Conservation (phyloP, 2,888 invertebrate genomes). For the Amblyjoppa proteus region DNA sequence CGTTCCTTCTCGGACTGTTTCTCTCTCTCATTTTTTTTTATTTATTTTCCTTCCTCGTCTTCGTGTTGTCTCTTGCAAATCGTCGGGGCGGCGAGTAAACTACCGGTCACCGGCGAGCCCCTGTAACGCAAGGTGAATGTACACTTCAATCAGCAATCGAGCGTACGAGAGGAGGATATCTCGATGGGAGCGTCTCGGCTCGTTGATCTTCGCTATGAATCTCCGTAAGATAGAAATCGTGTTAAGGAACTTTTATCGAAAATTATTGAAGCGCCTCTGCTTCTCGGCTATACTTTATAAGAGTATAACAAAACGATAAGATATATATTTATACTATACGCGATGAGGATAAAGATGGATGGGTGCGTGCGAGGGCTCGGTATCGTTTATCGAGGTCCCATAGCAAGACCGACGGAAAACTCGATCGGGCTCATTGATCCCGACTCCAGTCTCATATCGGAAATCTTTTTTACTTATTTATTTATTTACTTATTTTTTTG, state of each 20-base stretch:
- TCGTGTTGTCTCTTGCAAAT: slow-evolving; percentile 44
- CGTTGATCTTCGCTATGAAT: slow-evolving; percentile 59
- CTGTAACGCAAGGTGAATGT: slow-evolving; percentile 10
- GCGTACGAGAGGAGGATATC: slow-evolving; percentile 47
- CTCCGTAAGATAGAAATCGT: slow-evolving; percentile 63
- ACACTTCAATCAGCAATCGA: slow-evolving; percentile 63
- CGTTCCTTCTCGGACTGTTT: slow-evolving; percentile 4
- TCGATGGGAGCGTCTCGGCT: slow-evolving; percentile 62
- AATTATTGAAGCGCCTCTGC: slow-evolving; percentile 54
- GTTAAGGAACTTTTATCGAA: slow-evolving; percentile 58
- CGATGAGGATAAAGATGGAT: slow-evolving; percentile 31
- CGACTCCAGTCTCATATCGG: slow-evolving; percentile 60
- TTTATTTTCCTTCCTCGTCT: background rate
- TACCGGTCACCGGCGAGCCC: slow-evolving; percentile 16
- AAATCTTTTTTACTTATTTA: slow-evolving; percentile 32
- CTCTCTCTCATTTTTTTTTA: background rate
- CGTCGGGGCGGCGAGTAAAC: slow-evolving; percentile 26
- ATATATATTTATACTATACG: background rate
- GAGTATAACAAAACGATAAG: slow-evolving; percentile 7
- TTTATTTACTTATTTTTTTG: slow-evolving; percentile 33
- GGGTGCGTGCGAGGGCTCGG: slow-evolving; percentile 50
- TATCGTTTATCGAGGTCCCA: slow-evolving; percentile 53
- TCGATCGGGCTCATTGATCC: slow-evolving; percentile 63
- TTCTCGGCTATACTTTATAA: slow-evolving; percentile 42
- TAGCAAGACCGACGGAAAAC: background rate